Base-by-base conservation (phyloP, 2,113 vertebrate genomes). In the Lepidothrix coronata region DNA sequence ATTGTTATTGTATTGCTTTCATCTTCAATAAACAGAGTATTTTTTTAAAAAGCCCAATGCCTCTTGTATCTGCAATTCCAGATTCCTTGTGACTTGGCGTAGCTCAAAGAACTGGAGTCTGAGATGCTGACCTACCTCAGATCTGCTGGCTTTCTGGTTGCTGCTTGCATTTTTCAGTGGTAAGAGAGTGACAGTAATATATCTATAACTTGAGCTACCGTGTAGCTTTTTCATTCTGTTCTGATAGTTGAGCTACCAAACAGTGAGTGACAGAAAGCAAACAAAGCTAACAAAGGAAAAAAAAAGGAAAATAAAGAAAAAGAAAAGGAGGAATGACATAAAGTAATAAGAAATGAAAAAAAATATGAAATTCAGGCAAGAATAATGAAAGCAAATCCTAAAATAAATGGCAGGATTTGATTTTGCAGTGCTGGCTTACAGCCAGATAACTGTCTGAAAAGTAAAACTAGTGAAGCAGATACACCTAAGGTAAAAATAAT, bases 371-470 rank as follows among this genome's bases (percentile, higher is more conserved):
- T 94, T 93, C 74, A 72, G 81, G 76, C 46, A 94, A 97, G 95
- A 96, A 89, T 88, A 95, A 95, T 96, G 93, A 74, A 88, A 84
- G 52, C 48, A 86, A 93, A 93, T 85, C 88, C 89, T 91, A 89
- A 95, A 97, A 85, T 94, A 95, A 97, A 91, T 96, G 96, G 90
- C 92, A 97, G 89, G 76, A 78, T 82, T 96, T 96, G 93, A 95
- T 94, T 97, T 93, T 94, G 75, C 93, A 54, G 30, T 54, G 58
- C 77, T 98, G 95, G 97, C 95, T 95, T 81, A 67, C 52, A 93
- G 89, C 94, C 94, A 93, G 89, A 71, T 91, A 97, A 92, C 87
- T 96, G 95, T 95, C 92, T 85, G 82, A 59, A 91, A 93, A 95
- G 93, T 93, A 72, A 95, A 94, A 71, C 85, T 92, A 97, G 79